Conservation (phyloP, 2,888 invertebrate genomes). For the Sepioteuthis lessoniana region DNA sequence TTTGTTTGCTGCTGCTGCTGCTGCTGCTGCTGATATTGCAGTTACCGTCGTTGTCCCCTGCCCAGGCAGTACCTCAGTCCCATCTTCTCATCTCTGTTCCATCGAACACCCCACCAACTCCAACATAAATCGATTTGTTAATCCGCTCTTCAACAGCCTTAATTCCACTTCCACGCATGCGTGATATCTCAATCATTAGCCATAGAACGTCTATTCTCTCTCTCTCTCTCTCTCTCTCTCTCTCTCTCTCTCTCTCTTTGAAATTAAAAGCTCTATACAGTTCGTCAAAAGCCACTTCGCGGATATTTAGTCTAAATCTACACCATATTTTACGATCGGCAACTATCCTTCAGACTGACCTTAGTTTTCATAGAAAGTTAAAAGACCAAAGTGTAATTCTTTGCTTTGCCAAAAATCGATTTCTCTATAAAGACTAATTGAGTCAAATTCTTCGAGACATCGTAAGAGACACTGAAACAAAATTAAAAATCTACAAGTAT, state of each 20-base stretch:
- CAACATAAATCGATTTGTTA: background rate
- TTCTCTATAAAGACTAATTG: no score
- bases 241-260: background rate
- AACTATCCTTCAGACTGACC: background rate
- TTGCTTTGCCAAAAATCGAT: no score
- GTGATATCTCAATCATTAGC: background rate
- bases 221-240: background rate
- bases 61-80: background rate
- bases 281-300: background rate
- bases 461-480: no score
- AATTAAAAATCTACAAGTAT: no score
- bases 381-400: background rate
- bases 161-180: slow-evolving; percentile 33
- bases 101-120: background rate
- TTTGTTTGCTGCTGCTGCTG: no score
- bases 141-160: background rate
- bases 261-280: background rate
- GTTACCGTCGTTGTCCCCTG: background rate
- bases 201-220: background rate
- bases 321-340: background rate
- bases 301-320: background rate
- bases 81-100: background rate
- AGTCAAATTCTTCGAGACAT: no score
- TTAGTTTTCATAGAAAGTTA: background rate
- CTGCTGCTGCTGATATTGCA: background rate